A percentile compares a stretch with the other conserved stretches of the same genome.
Conservation (phyloP, 2,797 vertebrate species). For the Neosilurus mollespiculum region DNA sequence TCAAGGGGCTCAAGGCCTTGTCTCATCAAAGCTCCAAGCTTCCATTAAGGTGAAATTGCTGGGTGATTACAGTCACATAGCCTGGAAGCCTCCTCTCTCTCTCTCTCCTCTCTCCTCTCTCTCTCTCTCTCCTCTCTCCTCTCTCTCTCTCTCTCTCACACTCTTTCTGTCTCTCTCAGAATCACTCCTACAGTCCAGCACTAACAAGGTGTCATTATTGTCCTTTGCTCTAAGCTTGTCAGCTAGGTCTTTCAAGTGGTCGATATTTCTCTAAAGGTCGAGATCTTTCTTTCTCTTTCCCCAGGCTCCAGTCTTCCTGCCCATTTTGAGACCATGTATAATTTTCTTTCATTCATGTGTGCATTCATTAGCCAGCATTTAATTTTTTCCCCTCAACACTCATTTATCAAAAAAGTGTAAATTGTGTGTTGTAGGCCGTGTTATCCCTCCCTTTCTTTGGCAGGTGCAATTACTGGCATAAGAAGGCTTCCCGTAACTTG, state of each 20-base stretch:
- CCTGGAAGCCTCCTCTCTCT: conserved; percentile 34
- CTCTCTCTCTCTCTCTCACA: background rate
- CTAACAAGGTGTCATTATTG: conserved; percentile 55
- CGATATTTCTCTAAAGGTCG: conserved; percentile 15
- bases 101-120: conserved; percentile 10
- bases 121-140: conserved; percentile 5
- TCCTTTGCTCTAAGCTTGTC: conserved; percentile 39
- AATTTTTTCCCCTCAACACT: background rate
- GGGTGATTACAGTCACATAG: conserved; percentile 49
- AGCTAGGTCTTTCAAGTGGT: conserved; percentile 2
- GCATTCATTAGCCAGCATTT: background rate
- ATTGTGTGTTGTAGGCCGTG: background rate
- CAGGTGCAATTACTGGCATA: conserved; percentile 42
- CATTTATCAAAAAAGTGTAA: conserved; percentile 2
- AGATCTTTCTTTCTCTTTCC: conserved; percentile 22
- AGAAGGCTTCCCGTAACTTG: conserved; percentile 21
- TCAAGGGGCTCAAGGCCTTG: conserved; percentile 47
- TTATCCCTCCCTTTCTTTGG: conserved; percentile 17
- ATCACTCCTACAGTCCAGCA: conserved; percentile 20
- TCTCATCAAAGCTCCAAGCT: conserved; percentile 58
- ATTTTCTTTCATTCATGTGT: background rate
- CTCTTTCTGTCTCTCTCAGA: conserved; percentile 3
- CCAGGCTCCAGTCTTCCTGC: background rate
- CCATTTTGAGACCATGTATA: background rate
- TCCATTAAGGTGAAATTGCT: conserved; percentile 56